These are phyloP conservation scores for Eupristina koningsbergeri DNA, from an alignment of 1,140 invertebrate species.

Conservation along the genomic window DNA sequence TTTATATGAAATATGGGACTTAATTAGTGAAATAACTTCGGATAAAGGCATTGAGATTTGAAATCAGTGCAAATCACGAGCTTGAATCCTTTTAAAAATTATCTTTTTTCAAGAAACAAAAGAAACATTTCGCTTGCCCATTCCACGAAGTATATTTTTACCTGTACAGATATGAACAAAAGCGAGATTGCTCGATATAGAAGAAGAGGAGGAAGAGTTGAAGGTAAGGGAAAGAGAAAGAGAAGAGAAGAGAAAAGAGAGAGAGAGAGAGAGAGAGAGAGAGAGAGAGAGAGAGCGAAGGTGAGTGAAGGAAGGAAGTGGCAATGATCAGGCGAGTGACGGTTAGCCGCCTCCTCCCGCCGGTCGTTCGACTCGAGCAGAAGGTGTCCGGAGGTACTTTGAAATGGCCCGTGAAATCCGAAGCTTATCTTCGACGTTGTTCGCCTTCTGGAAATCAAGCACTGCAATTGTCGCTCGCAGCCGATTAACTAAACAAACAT, in stretches of 20 bases:
- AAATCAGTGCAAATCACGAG: background rate
- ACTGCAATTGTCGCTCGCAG: background rate
- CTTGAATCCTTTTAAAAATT: background rate
- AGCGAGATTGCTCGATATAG: background rate
- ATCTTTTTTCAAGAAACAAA: background rate
- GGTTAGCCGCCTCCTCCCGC: conserved; percentile 22
- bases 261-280: background rate
- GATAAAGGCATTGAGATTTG: background rate
- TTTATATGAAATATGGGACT: no score
- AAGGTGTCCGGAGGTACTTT: background rate
- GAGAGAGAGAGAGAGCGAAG: background rate
- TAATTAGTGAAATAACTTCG: no score
- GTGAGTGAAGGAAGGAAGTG: no score
- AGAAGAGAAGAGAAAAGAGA: background rate
- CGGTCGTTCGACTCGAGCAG: background rate
- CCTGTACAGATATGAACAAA: background rate
- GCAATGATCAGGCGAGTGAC: conserved; percentile 31
- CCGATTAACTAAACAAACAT: background rate
- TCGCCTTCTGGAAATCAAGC: no score
- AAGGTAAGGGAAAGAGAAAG: background rate
- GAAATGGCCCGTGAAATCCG: background rate
- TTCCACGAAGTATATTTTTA: background rate
- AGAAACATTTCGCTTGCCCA: background rate
- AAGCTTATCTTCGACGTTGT: background rate
- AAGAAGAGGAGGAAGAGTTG: background rate